A percentile compares a stretch with the other conserved stretches of the same genome.
Evolutionary conservation across 2,797 vertebrate species (phyloP).

Genomic region (Molossus molossus): DNA sequence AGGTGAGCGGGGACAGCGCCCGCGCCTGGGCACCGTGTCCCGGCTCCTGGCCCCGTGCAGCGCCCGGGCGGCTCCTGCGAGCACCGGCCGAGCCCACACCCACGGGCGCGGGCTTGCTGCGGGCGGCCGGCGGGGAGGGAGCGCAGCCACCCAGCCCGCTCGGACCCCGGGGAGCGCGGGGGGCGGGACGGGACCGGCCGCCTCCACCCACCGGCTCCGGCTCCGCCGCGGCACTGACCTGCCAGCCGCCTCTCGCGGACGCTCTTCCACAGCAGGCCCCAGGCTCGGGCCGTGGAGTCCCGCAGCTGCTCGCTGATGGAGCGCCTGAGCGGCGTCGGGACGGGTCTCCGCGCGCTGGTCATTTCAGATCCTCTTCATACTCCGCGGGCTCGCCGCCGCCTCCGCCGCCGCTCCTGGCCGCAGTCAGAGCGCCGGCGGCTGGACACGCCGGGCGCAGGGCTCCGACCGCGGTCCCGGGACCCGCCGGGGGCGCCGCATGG

Average conservation of each 20-base stretch:
- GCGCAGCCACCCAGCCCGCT: neutral
- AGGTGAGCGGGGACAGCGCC: too few species aligned
- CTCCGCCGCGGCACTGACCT: conserved; percentile 91
- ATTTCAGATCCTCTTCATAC: conserved; percentile 90
- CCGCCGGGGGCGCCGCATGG: neutral
- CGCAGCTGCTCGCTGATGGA: conserved; percentile 95
- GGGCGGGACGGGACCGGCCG: neutral
- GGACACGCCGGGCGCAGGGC: neutral
- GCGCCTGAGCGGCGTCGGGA: conserved; percentile 92
- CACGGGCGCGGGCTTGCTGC: neutral
- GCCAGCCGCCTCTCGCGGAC: conserved; percentile 94
- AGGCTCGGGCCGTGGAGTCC: conserved; percentile 94
- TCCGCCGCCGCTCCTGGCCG: conserved; percentile 66
- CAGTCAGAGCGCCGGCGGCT: neutral
- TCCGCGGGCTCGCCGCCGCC: conserved; percentile 19
- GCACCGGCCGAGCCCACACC: neutral
- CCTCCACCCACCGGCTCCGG: neutral
- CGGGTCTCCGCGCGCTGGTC: conserved; percentile 90
- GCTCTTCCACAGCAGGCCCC: conserved; percentile 95
- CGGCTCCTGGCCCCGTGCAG: conserved; percentile 45
- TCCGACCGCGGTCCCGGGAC: neutral
- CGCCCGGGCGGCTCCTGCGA: neutral
- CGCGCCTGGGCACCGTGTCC: neutral
- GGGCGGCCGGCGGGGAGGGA: neutral
- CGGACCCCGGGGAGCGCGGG: neutral